Evolutionary conservation across 1,140 invertebrate genomes (phyloP), one percentile per base, ranked within the genome.

Genomic region (Drosophila azteca): DNA sequence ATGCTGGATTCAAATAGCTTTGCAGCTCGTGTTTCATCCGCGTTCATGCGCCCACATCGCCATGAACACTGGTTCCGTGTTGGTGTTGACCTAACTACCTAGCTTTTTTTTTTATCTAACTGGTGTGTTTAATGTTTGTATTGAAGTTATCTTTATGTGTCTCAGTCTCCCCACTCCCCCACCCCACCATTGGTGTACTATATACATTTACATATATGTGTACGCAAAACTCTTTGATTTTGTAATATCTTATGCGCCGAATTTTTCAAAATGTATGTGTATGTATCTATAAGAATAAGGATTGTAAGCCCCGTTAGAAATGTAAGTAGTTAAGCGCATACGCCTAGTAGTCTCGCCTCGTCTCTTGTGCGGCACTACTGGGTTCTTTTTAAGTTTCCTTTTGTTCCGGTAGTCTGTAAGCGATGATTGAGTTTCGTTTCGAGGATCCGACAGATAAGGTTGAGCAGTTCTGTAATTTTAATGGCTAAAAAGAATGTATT

Each of bases 401-500:
- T 43, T 17, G 46, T 45, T 51, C 24, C n/a, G 46, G 9, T 15
- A 29, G 24, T n/a, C 11, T 15, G 41, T 43, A 54, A 43, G 35
- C 35, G 11, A 39, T 29, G 13, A 43, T 39, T 22, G 52, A 22
- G 0, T 31, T 13, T 29, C n/a, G 22, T 26, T 26, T 57, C 11
- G 53, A 44, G 6, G 20, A 13, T 11, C 3, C 15, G 6, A 13
- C 35, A 17, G 6, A 35, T 22, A 2, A 11, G 31, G 31, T 11
- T 13, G 9, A 31, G 20, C 13, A 22, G 35, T 65, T 65, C 70
- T 58, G 59, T 61, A 74, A 69, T 26, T 66, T 26, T 46, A 70
- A 73, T 24, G 53, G 49, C 13, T 84, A 79, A 13, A 3, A 39
- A 84, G 51, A 66, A 53, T 83, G 79, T 83, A 83, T 83, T 83